These are phyloP conservation scores for Chelonia mydas DNA, from an alignment of 2,797 vertebrate species.

Conservation along the genomic window DNA sequence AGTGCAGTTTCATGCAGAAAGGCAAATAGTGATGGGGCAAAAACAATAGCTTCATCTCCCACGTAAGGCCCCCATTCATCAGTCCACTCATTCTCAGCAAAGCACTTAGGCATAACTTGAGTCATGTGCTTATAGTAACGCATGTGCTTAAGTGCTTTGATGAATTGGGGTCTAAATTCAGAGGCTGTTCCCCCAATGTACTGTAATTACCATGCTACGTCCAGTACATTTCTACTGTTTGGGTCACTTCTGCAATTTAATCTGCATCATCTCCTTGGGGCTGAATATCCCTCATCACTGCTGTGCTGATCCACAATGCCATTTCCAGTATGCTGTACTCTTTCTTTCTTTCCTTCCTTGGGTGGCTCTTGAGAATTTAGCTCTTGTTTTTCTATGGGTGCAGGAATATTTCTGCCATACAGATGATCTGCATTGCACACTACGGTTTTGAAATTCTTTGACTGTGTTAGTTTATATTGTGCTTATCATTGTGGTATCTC, in stretches of 20 bases:
- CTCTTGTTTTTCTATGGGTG: no score
- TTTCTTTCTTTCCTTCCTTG: neutral
- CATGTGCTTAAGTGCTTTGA: neutral
- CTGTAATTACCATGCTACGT: fast-evolving
- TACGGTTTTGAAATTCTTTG: neutral
- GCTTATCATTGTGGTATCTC: neutral
- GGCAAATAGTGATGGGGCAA: neutral
- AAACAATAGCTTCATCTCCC: neutral
- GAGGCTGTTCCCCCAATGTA: neutral
- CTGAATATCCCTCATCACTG: no score
- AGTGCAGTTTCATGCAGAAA: neutral
- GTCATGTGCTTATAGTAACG: neutral
- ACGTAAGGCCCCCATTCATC: neutral
- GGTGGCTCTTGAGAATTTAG: neutral
- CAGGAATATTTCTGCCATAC: fast-evolving
- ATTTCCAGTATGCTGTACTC: neutral
- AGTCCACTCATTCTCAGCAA: neutral
- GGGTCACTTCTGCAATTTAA: no score
- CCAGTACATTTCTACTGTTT: no score
- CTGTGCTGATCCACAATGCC: neutral
- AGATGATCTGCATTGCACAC: fast-evolving
- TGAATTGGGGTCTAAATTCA: fast-evolving
- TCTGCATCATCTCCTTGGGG: no score
- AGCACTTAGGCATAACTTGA: neutral
- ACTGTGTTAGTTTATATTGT: fast-evolving